Evolutionary conservation across 2,113 vertebrate genomes (phyloP), one percentile per base, ranked within the genome.

Genomic region (Syngnathus floridae): DNA sequence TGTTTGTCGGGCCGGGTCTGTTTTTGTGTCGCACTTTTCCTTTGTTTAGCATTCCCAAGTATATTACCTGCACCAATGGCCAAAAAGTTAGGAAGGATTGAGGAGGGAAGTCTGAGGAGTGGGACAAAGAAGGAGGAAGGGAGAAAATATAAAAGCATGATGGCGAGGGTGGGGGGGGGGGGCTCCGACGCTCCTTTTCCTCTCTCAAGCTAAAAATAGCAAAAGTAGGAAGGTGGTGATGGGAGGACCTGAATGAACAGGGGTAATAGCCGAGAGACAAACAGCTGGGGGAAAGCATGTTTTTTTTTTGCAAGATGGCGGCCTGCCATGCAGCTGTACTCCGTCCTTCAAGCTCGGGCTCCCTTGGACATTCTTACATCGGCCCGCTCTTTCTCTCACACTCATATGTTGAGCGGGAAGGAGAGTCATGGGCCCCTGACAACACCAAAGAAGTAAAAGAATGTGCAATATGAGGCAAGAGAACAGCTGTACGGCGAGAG

Each of bases 381-480:
- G 60, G 43, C 38, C 66, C 64, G 64, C 60, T 77, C 68, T 70
- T 62, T 65, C 70, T 74, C 69, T 54, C 66, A 19, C 41, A 41
- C 71, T 67, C 73, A 66, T 61, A 76, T 58, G 74, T 66, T 6
- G 8, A 77, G 69, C 82, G 82, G 80, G 78, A 86, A 83, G 71
- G 72, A 80, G 75, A 81, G 83, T 84, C 78, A 77, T 81, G 83
- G 82, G 76, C 85, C 76, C 79, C 78, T 77, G 84, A 88, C 85
- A 87, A 74, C 75, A 80, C 78, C 41, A 38, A 82, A 82, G 82
- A 86, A 86, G 79, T 78, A 79, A 88, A 31, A 84, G 86, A 88
- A 90, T 90, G 83, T 85, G 76, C 77, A 89, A 85, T 80, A 82
- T 86, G 87, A 90, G 70, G 83, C 84, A 85, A 75, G 57, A 75